Evolutionary conservation across 2,888 invertebrate genomes (phyloP).

Genomic region (Phortica magna): DNA sequence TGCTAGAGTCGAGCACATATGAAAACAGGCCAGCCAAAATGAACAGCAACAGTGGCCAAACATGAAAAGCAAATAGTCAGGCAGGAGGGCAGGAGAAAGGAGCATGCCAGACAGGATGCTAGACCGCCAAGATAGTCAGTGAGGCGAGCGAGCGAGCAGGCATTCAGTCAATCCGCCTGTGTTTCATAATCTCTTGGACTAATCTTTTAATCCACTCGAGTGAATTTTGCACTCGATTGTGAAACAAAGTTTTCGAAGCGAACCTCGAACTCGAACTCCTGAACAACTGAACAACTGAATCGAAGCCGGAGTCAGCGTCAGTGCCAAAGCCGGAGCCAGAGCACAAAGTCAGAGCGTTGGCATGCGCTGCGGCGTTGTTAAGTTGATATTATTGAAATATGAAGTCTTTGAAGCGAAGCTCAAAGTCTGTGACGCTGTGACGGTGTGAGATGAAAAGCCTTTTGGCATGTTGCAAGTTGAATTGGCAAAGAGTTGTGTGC

Average conservation of each 20-base stretch:
- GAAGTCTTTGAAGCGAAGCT: conserved; percentile 21
- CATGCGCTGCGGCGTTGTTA: neutral
- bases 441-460: neutral
- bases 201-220: conserved; percentile 77
- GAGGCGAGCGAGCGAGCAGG: neutral
- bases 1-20: conserved; percentile 1
- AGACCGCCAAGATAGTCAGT: neutral
- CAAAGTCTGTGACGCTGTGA: conserved; percentile 35
- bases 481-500: conserved; percentile 16
- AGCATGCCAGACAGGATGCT: neutral
- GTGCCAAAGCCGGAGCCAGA: conserved; percentile 27
- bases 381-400: conserved; percentile 29
- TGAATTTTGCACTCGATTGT: conserved; percentile 76
- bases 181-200: conserved; percentile 74
- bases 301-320: conserved; percentile 30
- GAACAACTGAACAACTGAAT: neutral
- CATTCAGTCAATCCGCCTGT: conserved; percentile 38
- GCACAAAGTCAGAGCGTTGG: conserved; percentile 33
- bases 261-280: neutral
- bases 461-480: conserved; percentile 15
- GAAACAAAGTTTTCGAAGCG: conserved; percentile 67
- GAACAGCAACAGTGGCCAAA: neutral
- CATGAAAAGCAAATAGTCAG: neutral
- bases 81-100: neutral
- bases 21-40: neutral